phyloP scores from a whole-genome alignment of 2,797 vertebrate genomes.

The Gambelia wislizenii region DNA sequence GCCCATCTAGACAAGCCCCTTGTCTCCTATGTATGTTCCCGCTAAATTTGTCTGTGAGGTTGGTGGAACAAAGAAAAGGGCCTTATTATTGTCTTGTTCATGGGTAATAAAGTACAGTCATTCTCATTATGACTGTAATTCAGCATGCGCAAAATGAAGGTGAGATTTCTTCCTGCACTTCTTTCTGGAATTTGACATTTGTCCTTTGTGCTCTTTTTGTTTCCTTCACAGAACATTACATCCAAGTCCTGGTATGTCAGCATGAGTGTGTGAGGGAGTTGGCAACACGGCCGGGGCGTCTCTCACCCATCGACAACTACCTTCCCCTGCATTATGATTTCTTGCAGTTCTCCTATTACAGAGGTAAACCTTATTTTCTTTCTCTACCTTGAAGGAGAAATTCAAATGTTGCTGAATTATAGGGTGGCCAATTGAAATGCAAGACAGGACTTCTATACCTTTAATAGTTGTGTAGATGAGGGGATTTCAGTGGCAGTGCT shows the following conservation, averaged over 20 bases:
- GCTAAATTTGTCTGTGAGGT: too few species aligned
- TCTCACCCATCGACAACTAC: conserved; percentile 95
- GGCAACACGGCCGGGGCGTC: conserved; percentile 91
- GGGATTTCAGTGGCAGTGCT: too few species aligned
- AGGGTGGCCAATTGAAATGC: too few species aligned
- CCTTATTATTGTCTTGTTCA: background rate
- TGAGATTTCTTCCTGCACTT: too few species aligned
- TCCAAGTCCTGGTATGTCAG: conserved; percentile 92
- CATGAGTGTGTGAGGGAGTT: conserved; percentile 95
- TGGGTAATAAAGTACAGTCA: background rate
- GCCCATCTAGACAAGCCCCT: too few species aligned
- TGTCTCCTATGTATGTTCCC: too few species aligned
- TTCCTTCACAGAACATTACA: conserved; percentile 90
- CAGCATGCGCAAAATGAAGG: background rate
- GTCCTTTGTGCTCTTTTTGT: background rate
- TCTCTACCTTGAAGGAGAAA: too few species aligned
- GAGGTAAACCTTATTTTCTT: conserved; percentile 79
- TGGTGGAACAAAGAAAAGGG: too few species aligned
- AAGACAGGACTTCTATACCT: too few species aligned
- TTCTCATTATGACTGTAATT: background rate
- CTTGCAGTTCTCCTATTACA: conserved; percentile 95
- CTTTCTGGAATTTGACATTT: background rate
- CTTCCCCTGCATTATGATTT: conserved; percentile 96
- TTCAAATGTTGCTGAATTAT: background rate
- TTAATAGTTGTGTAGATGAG: too few species aligned